A percentile compares a stretch with the other conserved stretches of the same genome.
Evolutionary conservation across 2,113 vertebrate genomes (phyloP).

Genomic region (Actenoides lindsayi): DNA sequence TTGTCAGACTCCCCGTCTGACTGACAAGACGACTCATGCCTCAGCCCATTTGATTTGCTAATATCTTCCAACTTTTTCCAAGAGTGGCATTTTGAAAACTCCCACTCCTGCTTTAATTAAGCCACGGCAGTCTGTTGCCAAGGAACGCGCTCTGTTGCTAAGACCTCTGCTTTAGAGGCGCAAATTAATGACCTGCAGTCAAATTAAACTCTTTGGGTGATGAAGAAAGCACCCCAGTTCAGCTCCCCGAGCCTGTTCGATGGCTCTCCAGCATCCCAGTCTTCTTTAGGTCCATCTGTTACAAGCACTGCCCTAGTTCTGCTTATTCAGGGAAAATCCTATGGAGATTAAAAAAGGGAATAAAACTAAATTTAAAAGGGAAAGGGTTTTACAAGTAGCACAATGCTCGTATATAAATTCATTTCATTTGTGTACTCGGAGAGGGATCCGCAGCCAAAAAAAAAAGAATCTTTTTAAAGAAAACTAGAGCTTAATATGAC

Average conservation of each 20-base stretch:
- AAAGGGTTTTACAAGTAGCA: conserved; percentile 30
- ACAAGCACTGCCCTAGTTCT: conserved; percentile 40
- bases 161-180: conserved; percentile 43
- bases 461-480: not conserved
- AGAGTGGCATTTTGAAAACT: conserved; percentile 45
- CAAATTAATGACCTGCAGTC: conserved; percentile 63
- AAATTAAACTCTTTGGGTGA: conserved; percentile 51
- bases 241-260: not conserved
- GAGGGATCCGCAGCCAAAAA: not conserved
- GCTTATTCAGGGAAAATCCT: conserved; percentile 51
- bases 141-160: conserved; percentile 53
- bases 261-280: not conserved
- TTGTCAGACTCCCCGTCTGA: not conserved
- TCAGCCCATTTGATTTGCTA: conserved; percentile 59
- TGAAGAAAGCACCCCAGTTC: not conserved
- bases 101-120: conserved; percentile 64
- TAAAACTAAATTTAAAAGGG: conserved; percentile 41
- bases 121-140: conserved; percentile 62
- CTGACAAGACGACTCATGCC: conserved; percentile 30
- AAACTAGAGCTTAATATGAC: not conserved
- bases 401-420: not conserved
- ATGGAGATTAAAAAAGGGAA: conserved; percentile 35
- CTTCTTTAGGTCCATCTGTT: conserved; percentile 33
- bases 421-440: not conserved
- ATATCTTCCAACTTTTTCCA: conserved; percentile 34